Conservation (phyloP, 2,113 vertebrate genomes). For the Marcusenius ussheri region DNA sequence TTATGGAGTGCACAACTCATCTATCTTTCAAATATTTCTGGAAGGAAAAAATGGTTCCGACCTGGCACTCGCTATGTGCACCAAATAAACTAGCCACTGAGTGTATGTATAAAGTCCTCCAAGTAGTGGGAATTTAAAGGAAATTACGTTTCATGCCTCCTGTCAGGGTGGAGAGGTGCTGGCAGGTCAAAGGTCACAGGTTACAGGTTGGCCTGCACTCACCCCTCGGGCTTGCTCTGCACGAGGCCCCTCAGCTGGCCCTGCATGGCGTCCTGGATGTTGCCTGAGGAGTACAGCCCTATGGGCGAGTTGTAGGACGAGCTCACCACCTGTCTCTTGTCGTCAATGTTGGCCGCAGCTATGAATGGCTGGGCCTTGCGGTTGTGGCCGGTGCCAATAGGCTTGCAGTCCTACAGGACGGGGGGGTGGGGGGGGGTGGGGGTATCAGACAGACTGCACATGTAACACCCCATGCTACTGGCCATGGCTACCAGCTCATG, state of each 20-base stretch:
- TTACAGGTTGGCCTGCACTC: slow-evolving; percentile 46
- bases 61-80: background rate
- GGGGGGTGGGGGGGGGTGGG: background rate
- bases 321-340: slow-evolving; percentile 94
- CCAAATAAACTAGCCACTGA: background rate
- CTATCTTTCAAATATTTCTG: background rate
- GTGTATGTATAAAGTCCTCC: background rate
- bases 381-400: slow-evolving; percentile 85
- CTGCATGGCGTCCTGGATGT: slow-evolving; percentile 91
- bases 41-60: background rate
- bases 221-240: slow-evolving; percentile 70
- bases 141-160: background rate
- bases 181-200: background rate
- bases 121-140: background rate
- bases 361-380: slow-evolving; percentile 88
- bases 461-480: background rate
- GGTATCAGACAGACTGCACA: slow-evolving; percentile 53
- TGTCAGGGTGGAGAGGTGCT: background rate
- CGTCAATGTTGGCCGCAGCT: slow-evolving; percentile 89
- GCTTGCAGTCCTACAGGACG: slow-evolving; percentile 78
- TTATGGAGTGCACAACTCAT: background rate
- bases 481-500: background rate
- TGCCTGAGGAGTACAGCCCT: slow-evolving; percentile 93
- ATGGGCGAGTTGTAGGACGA: slow-evolving; percentile 96
- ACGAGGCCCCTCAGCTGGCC: slow-evolving; percentile 87